These are phyloP conservation scores for Coregonus clupeaformis DNA, from an alignment of 2,113 vertebrate species.

Conservation along the genomic window DNA sequence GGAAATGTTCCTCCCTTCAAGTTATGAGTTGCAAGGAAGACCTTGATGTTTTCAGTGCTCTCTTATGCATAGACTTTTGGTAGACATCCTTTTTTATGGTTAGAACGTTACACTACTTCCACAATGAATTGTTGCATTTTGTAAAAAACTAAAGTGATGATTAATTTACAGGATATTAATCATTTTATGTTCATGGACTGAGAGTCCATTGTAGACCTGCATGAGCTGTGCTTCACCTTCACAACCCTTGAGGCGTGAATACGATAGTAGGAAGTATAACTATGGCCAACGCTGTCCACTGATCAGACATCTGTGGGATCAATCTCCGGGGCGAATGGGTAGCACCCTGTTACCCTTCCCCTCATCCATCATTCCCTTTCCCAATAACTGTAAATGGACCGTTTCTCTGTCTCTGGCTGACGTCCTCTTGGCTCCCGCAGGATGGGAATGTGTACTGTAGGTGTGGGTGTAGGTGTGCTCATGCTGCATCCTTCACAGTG, in stretches of 20 bases:
- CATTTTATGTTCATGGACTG: neutral
- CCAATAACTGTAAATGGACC: no score
- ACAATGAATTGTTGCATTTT: no score
- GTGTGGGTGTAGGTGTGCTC: neutral
- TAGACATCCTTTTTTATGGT: neutral
- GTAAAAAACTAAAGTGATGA: neutral
- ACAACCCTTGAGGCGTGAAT: constrained; percentile 41
- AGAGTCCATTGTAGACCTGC: constrained; percentile 18
- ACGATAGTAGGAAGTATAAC: constrained; percentile 26
- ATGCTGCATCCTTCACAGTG: constrained; percentile 24
- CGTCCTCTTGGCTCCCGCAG: constrained; percentile 25
- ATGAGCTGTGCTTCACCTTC: constrained; percentile 31
- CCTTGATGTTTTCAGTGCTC: neutral
- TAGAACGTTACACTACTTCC: neutral
- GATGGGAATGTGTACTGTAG: neutral
- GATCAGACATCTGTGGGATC: constrained; percentile 57
- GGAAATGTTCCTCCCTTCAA: neutral
- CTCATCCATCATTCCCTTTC: no score
- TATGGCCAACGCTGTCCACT: constrained; percentile 35
- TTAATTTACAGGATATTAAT: neutral
- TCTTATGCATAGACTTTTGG: neutral
- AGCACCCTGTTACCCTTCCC: constrained; percentile 20
- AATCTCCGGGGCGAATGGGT: constrained; percentile 49
- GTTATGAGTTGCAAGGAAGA: neutral
- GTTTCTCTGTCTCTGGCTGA: neutral